phyloP scores from a whole-genome alignment of 1,140 invertebrate species.

The Bombus affinis region DNA sequence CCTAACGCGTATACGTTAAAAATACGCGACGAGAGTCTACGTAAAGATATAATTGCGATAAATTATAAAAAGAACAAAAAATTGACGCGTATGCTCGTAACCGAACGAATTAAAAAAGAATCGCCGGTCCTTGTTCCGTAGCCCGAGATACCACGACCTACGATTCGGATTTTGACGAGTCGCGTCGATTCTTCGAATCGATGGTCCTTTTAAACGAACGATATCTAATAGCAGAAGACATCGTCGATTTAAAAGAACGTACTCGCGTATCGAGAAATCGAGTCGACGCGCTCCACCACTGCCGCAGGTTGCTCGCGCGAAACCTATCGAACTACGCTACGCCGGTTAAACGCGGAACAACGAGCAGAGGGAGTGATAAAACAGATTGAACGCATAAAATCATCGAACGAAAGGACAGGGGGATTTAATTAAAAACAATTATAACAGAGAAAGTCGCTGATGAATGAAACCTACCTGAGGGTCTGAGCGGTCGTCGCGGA shows the following conservation, averaged over 20 bases:
- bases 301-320: not conserved
- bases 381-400: not conserved
- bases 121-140: no score
- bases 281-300: not conserved
- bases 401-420: not conserved
- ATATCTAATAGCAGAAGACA: rapidly evolving
- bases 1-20: not conserved
- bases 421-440: not conserved
- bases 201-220: no score
- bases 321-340: not conserved
- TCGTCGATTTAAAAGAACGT: not conserved
- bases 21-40: not conserved
- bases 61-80: not conserved
- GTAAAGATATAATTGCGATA: rapidly evolving
- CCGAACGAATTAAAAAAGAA: no score
- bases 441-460: constrained; percentile 43
- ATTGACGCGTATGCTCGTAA: no score
- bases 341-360: not conserved
- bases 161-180: not conserved
- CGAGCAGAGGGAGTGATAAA: not conserved
- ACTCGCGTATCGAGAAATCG: not conserved
- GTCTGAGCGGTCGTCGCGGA: constrained; percentile 76
- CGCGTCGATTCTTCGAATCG: no score
- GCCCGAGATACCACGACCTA: no score
- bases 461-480: constrained; percentile 79